phyloP scores from a whole-genome alignment of 1,140 invertebrate genomes.

The Hyphantria cunea region DNA sequence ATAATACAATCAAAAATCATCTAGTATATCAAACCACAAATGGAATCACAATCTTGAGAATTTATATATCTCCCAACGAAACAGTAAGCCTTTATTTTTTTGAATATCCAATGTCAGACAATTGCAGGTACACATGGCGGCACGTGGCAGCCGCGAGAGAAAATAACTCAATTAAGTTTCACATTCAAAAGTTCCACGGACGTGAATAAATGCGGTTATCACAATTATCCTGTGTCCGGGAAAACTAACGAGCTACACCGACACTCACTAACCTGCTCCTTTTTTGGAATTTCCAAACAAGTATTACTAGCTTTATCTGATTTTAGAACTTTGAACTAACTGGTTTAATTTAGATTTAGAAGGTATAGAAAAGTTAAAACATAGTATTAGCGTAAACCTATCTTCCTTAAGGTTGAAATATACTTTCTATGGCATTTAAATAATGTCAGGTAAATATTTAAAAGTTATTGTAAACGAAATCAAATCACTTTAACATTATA shows the following conservation, averaged over 20 bases:
- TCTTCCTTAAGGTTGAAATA: no score
- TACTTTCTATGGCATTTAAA: no score
- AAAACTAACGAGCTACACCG: conserved; percentile 60
- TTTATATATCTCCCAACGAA: no score
- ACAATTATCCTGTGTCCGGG: conserved; percentile 66
- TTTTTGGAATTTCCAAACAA: conserved; percentile 34
- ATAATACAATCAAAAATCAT: no score
- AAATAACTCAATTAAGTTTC: conserved; percentile 75
- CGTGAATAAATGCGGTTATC: conserved; percentile 65
- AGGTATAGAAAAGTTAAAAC: no score
- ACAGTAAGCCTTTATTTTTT: no score
- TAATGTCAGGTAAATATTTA: no score
- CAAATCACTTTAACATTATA: no score
- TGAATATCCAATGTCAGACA: neutral
- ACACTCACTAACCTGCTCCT: conserved; percentile 20
- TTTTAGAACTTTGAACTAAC: neutral
- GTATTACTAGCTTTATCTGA: conserved; percentile 9
- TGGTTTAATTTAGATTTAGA: neutral
- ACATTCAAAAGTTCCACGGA: conserved; percentile 66
- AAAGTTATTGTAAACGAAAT: neutral
- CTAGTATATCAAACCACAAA: no score
- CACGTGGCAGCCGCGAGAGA: conserved; percentile 41
- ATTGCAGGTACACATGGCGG: conserved; percentile 7
- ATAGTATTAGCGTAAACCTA: no score
- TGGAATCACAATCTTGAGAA: no score